Percentiles rank a stretch among this genome's conserved stretches.
These are phyloP conservation scores for Acronicta alni DNA, from an alignment of 2,888 invertebrate genomes.

Conservation along the genomic window DNA sequence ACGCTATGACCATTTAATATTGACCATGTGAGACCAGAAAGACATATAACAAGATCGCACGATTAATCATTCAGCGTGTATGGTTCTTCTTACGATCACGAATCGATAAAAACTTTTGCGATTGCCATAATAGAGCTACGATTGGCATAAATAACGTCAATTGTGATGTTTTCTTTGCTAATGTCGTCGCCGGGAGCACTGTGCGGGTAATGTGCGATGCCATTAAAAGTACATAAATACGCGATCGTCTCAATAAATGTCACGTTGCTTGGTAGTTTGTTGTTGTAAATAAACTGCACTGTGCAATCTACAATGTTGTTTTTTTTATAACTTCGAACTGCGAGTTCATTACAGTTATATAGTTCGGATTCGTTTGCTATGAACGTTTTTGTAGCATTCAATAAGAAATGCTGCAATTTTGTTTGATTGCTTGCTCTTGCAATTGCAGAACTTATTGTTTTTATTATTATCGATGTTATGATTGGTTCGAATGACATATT, in stretches of 20 bases:
- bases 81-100: constrained; percentile 19
- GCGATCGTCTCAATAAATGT: constrained; percentile 82
- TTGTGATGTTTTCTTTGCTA: constrained; percentile 79
- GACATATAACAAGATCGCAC: no score
- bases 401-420: constrained; percentile 19
- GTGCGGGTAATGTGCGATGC: constrained; percentile 80
- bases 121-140: constrained; percentile 56
- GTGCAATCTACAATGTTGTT: constrained; percentile 61
- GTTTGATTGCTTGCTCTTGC: constrained; percentile 10
- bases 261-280: constrained; percentile 60
- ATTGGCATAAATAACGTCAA: constrained; percentile 76
- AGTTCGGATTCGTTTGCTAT: constrained; percentile 51
- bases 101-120: constrained; percentile 44
- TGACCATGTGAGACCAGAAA: no score
- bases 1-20: no score
- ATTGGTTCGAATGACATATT: background rate
- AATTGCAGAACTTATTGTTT: background rate
- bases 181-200: constrained; percentile 59
- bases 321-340: constrained; percentile 52
- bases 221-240: constrained; percentile 88
- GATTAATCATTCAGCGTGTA: constrained; percentile 1
- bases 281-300: constrained; percentile 61
- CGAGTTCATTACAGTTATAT: constrained; percentile 55
- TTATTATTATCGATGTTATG: background rate
- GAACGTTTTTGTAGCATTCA: constrained; percentile 44